Base-by-base conservation (phyloP, 1,140 invertebrate genomes). In the Nephila pilipes region DNA sequence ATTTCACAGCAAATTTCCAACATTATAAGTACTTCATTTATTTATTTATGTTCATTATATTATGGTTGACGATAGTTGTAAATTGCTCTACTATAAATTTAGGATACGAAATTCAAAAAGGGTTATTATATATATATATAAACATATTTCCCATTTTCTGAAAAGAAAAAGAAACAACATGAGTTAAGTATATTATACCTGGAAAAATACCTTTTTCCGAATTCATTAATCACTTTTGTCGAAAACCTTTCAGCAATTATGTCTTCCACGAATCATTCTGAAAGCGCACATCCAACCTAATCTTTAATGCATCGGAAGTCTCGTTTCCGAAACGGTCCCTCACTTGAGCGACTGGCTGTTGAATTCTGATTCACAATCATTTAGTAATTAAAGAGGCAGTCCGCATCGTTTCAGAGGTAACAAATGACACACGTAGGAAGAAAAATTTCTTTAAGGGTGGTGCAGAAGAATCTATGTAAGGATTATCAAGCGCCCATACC, bases 351-450 rank as follows among this genome's bases (percentile, higher is more conserved):
- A 18, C 69, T 32, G 69, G 69, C 69, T 36, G 69, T 75, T 75
- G 69, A 75, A 36, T 75, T 75, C 69, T 32, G 69, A 75, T 32
- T 32, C 14, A 16, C 69, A 75, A 46, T 75, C 69, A 75, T 75
- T 32, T 32, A 14, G 69, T 75, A 75, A 75, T 75, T 75, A 75
- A 32, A 36, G 32, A 75, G 69, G 69, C 69, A 5, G 69, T 14
- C 69, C 69, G 32, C 32, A 75, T 75, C 32, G 32, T 75, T 75
- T 75, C 14, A 32, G 18, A 75, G 69, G 69, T 75, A 75, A 75
- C 69, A 75, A 75, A 75, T 75, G 69, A 75, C 69, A 75, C 65
- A 75, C 69, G 69, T 36, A 75, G 69, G 69, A 36, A 75, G 69
- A 75, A 75, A 75, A 75, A 75, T 75, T 36, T 36, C 69, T 75